Percentiles rank a stretch among this genome's conserved stretches.
Conservation (phyloP, 1,140 invertebrate species). For the Elymnias hypermnestra region DNA sequence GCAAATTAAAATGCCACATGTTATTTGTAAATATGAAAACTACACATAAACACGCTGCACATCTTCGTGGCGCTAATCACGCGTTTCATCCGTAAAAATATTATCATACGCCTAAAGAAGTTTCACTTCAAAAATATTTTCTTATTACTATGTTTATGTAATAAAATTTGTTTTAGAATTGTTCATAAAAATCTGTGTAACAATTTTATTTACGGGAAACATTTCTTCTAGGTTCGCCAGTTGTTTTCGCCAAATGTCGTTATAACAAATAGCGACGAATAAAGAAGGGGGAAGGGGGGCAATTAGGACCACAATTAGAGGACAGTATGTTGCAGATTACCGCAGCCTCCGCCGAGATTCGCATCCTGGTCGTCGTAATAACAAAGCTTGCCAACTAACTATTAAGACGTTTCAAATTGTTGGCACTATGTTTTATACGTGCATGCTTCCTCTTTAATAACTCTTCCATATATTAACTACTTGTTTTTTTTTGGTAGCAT, state of each 20-base stretch:
- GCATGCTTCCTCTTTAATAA: slow-evolving; percentile 22
- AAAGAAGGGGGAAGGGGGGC: slow-evolving; percentile 51
- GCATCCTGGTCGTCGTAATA: slow-evolving; percentile 44
- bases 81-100: no score
- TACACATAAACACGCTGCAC: no score
- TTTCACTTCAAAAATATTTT: no score
- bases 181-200: slow-evolving; percentile 10
- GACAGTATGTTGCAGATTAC: slow-evolving; percentile 73
- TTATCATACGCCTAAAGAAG: no score
- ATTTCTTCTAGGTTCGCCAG: slow-evolving; percentile 26
- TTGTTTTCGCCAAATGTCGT: slow-evolving; percentile 30
- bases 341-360: slow-evolving; percentile 50
- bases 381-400: slow-evolving; percentile 63
- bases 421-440: slow-evolving; percentile 31
- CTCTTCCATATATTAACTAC: no score
- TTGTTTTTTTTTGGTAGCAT: no score
- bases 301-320: slow-evolving; percentile 75
- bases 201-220: slow-evolving; percentile 10
- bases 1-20: no score
- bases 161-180: background rate
- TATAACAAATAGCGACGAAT: slow-evolving; percentile 41
- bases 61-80: no score
- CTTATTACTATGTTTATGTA: background rate
- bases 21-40: no score
- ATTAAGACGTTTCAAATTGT: slow-evolving; percentile 52